phyloP scores from a whole-genome alignment of 2,113 vertebrate species.

The Blennius ocellaris region DNA sequence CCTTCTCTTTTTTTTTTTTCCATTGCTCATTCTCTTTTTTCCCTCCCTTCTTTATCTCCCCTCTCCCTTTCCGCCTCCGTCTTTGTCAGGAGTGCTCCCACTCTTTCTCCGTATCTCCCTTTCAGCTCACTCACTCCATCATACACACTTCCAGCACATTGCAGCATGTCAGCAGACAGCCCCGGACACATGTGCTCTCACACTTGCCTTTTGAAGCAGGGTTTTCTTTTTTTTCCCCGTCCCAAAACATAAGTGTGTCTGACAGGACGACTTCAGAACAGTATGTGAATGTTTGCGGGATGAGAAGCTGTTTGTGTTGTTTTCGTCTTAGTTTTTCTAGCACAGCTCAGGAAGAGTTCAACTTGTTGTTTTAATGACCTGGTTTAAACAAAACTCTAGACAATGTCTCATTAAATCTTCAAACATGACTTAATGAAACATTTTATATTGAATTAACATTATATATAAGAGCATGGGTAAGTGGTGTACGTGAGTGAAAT shows the following conservation, averaged over 20 bases:
- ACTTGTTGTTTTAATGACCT: no score
- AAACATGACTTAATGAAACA: no score
- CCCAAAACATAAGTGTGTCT: slow-evolving; percentile 18
- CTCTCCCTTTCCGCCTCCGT: slow-evolving; percentile 17
- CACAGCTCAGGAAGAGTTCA: neutral
- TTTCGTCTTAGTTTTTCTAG: neutral
- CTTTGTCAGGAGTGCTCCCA: slow-evolving; percentile 21
- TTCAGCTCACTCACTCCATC: slow-evolving; percentile 32
- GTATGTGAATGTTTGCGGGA: slow-evolving; percentile 34
- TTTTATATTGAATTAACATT: no score
- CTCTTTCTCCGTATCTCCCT: slow-evolving; percentile 16
- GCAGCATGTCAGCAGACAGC: slow-evolving; percentile 54
- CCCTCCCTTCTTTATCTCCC: neutral
- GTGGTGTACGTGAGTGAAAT: no score
- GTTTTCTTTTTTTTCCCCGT: slow-evolving; percentile 7
- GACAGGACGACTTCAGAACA: slow-evolving; percentile 44
- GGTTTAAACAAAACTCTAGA: no score
- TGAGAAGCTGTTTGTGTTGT: slow-evolving; percentile 39
- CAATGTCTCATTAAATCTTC: no score
- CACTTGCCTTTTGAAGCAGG: slow-evolving; percentile 29
- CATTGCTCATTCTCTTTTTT: neutral
- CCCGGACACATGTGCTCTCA: slow-evolving; percentile 40
- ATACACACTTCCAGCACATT: slow-evolving; percentile 57
- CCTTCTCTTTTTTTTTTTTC: slow-evolving; percentile 35
- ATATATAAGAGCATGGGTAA: no score